Conservation (phyloP, 2,797 vertebrate genomes). For the Pangasius larnaudii region DNA sequence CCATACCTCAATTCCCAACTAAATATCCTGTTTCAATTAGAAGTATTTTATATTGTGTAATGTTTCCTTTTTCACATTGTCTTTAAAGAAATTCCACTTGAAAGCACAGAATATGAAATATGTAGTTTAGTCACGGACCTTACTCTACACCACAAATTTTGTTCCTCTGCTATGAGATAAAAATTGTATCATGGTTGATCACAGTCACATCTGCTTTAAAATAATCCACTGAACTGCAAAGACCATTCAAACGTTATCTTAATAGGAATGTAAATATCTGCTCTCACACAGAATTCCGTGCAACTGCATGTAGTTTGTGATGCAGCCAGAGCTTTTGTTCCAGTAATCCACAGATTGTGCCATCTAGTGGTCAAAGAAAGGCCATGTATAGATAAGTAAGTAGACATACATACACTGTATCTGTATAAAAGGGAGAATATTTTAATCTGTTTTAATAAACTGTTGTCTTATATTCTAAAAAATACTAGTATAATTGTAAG, state of each 20-base stretch:
- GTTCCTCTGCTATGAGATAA: not conserved
- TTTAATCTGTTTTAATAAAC: not conserved
- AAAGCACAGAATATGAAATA: not conserved
- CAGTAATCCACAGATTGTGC: constrained; percentile 34
- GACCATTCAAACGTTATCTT: not conserved
- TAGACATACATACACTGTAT: not conserved
- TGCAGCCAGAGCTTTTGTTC: constrained; percentile 18
- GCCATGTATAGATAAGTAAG: not conserved
- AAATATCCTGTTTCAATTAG: not conserved
- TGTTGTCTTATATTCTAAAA: not conserved
- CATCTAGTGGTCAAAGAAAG: constrained; percentile 50
- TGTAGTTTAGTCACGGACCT: not conserved
- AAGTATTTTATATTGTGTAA: not conserved
- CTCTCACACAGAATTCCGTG: not conserved
- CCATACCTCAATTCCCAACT: not conserved
- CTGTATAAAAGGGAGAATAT: not conserved
- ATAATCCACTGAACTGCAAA: not conserved
- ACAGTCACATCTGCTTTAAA: not conserved
- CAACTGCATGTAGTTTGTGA: not conserved
- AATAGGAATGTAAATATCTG: not conserved
- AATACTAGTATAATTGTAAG: not conserved
- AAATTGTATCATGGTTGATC: not conserved
- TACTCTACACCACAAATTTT: not conserved
- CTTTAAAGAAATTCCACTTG: not conserved
- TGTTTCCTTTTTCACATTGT: not conserved